These are phyloP conservation scores for Darevskia mixta DNA, from an alignment of 2,797 vertebrate genomes.

Conservation along the genomic window DNA sequence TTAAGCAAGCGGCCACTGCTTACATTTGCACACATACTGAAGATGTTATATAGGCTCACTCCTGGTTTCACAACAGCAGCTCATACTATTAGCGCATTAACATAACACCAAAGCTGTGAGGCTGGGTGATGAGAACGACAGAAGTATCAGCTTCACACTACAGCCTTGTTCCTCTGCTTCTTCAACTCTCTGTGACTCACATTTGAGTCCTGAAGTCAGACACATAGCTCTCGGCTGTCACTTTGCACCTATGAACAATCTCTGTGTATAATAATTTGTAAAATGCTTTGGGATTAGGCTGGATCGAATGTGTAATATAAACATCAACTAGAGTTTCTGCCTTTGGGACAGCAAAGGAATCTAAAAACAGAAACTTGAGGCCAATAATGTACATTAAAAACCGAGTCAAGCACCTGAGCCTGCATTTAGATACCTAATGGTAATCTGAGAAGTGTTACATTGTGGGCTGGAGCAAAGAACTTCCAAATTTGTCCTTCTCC, in stretches of 20 bases:
- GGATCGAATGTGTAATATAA: conserved; percentile 44
- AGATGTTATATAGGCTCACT: background rate
- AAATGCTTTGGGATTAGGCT: conserved; percentile 49
- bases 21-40: background rate
- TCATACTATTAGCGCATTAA: conserved; percentile 9
- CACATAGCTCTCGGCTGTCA: conserved; percentile 27
- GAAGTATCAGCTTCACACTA: background rate
- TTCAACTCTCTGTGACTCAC: background rate
- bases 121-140: background rate
- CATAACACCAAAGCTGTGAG: conserved; percentile 23
- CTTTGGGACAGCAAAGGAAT: conserved; percentile 40
- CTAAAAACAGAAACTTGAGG: conserved; percentile 20
- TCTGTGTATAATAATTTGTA: conserved; percentile 41
- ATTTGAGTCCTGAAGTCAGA: conserved; percentile 18
- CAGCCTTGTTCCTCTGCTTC: conserved; percentile 6
- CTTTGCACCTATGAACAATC: conserved; percentile 24
- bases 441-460: conserved; percentile 21
- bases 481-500: background rate
- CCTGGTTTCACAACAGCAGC: background rate
- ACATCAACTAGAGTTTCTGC: conserved; percentile 33
- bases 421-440: background rate
- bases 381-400: conserved; percentile 11
- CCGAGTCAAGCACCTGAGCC: background rate
- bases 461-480: background rate
- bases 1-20: background rate